Evolutionary conservation across 1,140 invertebrate species (phyloP).

Genomic region (Oncopeltus fasciatus): DNA sequence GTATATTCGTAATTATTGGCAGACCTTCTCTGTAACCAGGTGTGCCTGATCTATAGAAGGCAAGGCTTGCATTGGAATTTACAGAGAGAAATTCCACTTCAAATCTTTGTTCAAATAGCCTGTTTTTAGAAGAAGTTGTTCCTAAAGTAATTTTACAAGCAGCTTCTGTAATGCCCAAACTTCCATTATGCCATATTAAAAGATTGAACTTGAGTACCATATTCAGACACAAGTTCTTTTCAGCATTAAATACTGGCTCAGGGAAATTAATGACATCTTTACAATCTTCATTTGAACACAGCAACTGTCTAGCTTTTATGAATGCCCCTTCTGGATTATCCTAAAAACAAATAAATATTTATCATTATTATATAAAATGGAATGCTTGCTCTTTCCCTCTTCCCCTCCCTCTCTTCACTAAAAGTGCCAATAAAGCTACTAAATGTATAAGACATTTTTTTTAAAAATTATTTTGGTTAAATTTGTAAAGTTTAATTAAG

Average conservation of each 20-base stretch:
- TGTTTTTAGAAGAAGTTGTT: conserved; percentile 22
- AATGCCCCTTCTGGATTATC: neutral
- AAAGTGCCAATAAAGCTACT: too few species aligned
- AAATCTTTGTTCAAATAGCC: conserved; percentile 35
- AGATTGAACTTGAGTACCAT: conserved; percentile 36
- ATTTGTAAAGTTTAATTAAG: too few species aligned
- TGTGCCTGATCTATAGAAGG: conserved; percentile 44
- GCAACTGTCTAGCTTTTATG: neutral
- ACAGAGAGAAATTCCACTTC: conserved; percentile 36
- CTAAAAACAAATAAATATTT: neutral
- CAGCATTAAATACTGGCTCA: conserved; percentile 2
- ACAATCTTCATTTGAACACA: conserved; percentile 10
- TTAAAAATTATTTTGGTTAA: conserved; percentile 31
- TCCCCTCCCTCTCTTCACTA: too few species aligned
- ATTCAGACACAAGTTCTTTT: conserved; percentile 26
- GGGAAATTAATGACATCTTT: conserved; percentile 1
- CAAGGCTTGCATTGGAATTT: conserved; percentile 1
- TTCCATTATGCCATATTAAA: conserved; percentile 40
- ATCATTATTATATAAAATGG: neutral
- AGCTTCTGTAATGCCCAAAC: conserved; percentile 34
- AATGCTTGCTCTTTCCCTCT: too few species aligned
- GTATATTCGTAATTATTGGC: conserved; percentile 35
- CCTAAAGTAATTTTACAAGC: conserved; percentile 32
- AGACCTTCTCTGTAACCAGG: conserved; percentile 47
- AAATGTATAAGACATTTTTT: neutral